phyloP scores from a whole-genome alignment of 2,113 vertebrate species.

The Neolamprologus modestus region DNA sequence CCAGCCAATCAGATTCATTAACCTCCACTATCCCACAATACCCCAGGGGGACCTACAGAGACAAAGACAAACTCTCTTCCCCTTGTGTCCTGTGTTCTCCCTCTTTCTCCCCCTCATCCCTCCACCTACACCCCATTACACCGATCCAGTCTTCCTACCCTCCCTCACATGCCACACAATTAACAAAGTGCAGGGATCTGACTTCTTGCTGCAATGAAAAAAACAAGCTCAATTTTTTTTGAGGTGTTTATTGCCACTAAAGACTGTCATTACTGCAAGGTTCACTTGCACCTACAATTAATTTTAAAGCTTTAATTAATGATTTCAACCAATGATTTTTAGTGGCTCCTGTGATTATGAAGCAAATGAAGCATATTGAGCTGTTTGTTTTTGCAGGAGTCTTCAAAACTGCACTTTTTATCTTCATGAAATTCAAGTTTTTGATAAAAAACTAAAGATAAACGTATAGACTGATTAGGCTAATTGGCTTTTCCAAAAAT shows the following conservation, averaged over 20 bases:
- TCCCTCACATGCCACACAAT: neutral
- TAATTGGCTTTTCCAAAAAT: neutral
- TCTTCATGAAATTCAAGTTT: neutral
- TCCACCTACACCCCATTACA: constrained; percentile 13
- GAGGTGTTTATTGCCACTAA: neutral
- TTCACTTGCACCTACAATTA: neutral
- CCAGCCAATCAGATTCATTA: constrained; percentile 72
- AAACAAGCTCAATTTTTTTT: neutral
- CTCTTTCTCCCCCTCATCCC: neutral
- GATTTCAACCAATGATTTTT: neutral
- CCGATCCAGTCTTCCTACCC: neutral
- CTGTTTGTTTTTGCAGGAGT: neutral
- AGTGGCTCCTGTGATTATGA: neutral
- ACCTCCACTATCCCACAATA: constrained; percentile 66
- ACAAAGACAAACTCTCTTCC: constrained; percentile 72
- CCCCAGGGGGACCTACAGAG: constrained; percentile 53
- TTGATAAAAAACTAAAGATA: neutral
- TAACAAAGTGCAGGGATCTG: neutral
- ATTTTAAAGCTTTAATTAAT: neutral
- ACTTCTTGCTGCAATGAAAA: neutral
- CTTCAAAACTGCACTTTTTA: neutral
- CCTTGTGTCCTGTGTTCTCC: constrained; percentile 46
- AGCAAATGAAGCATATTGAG: neutral
- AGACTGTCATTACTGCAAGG: neutral
- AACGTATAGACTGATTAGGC: neutral